These are phyloP conservation scores for Neoitamus cyanurus DNA, from an alignment of 2,888 invertebrate genomes.

Conservation along the genomic window DNA sequence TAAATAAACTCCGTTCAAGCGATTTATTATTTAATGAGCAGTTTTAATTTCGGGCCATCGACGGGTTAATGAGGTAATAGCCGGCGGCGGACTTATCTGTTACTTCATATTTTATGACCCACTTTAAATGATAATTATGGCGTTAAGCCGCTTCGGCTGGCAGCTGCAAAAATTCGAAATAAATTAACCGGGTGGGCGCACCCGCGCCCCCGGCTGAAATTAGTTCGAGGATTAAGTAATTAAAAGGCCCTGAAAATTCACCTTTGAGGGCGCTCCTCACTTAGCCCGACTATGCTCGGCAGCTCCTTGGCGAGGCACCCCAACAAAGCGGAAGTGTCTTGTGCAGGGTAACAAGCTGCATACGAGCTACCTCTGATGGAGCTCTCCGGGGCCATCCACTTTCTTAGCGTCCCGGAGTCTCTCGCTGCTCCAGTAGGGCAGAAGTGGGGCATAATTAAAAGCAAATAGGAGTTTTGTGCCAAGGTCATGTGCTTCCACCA, in stretches of 20 bases:
- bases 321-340: background rate
- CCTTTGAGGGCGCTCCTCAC: slow-evolving; percentile 3
- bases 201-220: background rate
- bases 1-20: slow-evolving; percentile 37
- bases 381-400: background rate
- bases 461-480: slow-evolving; percentile 43
- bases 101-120: slow-evolving; percentile 34
- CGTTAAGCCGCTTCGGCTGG: background rate
- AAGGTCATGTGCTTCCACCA: slow-evolving; percentile 44
- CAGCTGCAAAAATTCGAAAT: background rate
- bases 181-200: background rate
- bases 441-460: slow-evolving; percentile 40
- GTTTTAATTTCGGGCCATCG: slow-evolving; percentile 18
- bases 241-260: slow-evolving; percentile 10
- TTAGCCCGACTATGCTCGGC: background rate
- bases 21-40: slow-evolving; percentile 44
- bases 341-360: background rate
- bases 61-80: slow-evolving; percentile 36
- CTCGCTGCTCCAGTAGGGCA: slow-evolving; percentile 7
- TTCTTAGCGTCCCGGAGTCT: slow-evolving; percentile 15
- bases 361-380: background rate
- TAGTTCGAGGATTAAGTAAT: slow-evolving; percentile 43
- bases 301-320: slow-evolving; percentile 2
- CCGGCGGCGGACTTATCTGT: slow-evolving; percentile 18
- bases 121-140: slow-evolving; percentile 42